Evolutionary conservation across 2,113 vertebrate species (phyloP), one percentile per base, ranked within the genome.

Genomic region (Clinocottus analis): DNA sequence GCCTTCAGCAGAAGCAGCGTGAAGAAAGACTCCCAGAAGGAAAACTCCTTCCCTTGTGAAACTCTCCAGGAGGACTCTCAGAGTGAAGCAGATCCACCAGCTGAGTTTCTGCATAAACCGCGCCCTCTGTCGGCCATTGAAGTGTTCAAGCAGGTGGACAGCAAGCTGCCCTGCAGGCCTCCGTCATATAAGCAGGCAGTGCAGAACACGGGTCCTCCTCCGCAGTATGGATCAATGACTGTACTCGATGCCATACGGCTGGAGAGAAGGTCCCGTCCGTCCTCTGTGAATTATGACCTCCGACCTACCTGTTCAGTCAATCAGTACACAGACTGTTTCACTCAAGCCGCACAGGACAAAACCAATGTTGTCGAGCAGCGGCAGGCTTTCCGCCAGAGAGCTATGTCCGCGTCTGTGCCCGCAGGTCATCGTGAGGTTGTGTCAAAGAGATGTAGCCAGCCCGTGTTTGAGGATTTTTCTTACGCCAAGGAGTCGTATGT

Each of bases 401-500:
- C 96, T 1, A 93, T 94, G 94, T 97, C 97, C 0, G 97, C 97
- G 82, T 95, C 95, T 0, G 84, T 67, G 25, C 93, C 93, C 19
- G 91, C 77, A 35, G 85, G 75, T 3, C 94, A 72, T 47, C 90
- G 79, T 0, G 94, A 96, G 43, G 86, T 41, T 0, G 19, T 95
- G 73, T 85, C 84, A 4, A 91, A 12, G 19, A 93, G 94, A 25
- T 97, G 96, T 66, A 96, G 96, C 87, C 98, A 97, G 83, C 94
- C 95, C 0, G 81, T 95, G 81, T 97, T 98, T 84, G 97, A 98
- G 64, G 94, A 96, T 5, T 90, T 96, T 62, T 95, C 93, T 0
- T 94, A 94, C 14, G 95, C 95, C 13, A 98, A 97, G 90, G 98
- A 99, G 90, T 99, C 98, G 41, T 99, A 97, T 0, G 96, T 99